Evolutionary conservation across 2,888 invertebrate genomes (phyloP).

Genomic region (Cabera pusaria): DNA sequence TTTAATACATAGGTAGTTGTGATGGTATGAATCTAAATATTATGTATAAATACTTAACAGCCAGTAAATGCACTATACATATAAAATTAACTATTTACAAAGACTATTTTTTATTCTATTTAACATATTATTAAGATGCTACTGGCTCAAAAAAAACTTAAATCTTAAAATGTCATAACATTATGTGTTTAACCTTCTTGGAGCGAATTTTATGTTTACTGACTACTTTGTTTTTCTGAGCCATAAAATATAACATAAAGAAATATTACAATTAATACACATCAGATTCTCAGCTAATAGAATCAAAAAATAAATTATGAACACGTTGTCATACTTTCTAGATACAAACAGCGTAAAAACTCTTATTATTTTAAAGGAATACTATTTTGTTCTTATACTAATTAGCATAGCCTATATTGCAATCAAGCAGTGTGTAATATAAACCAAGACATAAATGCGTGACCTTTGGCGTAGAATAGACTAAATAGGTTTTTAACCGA

Average conservation of each 20-base stretch:
- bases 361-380: constrained; percentile 53
- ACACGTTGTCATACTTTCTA: constrained; percentile 52
- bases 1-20: constrained; percentile 46
- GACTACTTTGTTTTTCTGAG: too few relatives aligned
- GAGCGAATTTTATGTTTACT: too few relatives aligned
- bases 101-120: constrained; percentile 14
- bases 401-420: constrained; percentile 52
- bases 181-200: too few relatives aligned
- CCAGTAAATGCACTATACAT: constrained; percentile 78
- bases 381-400: constrained; percentile 64
- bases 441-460: not conserved
- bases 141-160: too few relatives aligned
- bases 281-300: constrained; percentile 41
- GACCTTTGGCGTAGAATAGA: too few relatives aligned
- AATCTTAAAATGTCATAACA: too few relatives aligned
- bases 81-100: constrained; percentile 70
- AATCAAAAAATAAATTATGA: constrained; percentile 67
- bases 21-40: constrained; percentile 52
- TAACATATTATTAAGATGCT: too few relatives aligned
- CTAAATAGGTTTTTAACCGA: too few relatives aligned
- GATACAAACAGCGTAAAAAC: constrained; percentile 44
- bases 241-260: constrained; percentile 12
- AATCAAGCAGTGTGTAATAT: too few relatives aligned
- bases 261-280: constrained; percentile 34
- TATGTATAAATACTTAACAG: constrained; percentile 74